These are phyloP conservation scores for Orthonevra nobilis DNA, from an alignment of 2,888 invertebrate genomes.

Conservation along the genomic window DNA sequence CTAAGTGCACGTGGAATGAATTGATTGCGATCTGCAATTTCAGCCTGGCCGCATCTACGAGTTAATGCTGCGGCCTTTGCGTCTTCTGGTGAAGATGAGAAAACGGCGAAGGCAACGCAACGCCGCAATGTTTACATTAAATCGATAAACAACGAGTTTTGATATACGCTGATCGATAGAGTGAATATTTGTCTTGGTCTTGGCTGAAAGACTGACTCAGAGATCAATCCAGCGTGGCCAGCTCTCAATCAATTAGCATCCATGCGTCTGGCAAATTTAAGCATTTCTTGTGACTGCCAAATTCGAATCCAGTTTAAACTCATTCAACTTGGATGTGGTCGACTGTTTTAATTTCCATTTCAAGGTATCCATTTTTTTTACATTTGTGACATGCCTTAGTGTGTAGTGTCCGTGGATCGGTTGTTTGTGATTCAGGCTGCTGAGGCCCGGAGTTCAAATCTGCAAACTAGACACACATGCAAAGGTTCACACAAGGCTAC, in stretches of 20 bases:
- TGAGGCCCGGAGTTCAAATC: too few species aligned
- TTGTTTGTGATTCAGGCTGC: too few species aligned
- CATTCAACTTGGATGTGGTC: conserved; percentile 18
- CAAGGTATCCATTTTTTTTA: too few species aligned
- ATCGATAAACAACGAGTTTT: conserved; percentile 14
- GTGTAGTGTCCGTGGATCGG: too few species aligned
- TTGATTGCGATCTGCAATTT: conserved; percentile 58
- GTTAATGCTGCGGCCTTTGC: conserved; percentile 31
- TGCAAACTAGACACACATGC: too few species aligned
- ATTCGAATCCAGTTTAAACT: conserved; percentile 46
- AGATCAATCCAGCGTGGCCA: background rate
- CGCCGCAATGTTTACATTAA: conserved; percentile 25
- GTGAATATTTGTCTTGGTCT: too few species aligned
- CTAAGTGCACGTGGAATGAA: conserved; percentile 67
- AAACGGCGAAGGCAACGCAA: conserved; percentile 1
- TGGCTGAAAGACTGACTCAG: too few species aligned
- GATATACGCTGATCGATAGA: conserved; percentile 35
- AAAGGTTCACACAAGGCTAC: too few species aligned
- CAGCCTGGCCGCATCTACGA: conserved; percentile 28
- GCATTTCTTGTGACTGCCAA: conserved; percentile 26
- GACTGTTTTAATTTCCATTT: too few species aligned
- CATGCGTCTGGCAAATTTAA: conserved; percentile 42
- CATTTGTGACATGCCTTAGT: too few species aligned
- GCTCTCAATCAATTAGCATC: conserved; percentile 53
- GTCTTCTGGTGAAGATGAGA: conserved; percentile 12